Percentiles rank a stretch among this genome's conserved stretches.
phyloP scores from a whole-genome alignment of 1,140 invertebrate genomes.

The Solenopsis invicta region DNA sequence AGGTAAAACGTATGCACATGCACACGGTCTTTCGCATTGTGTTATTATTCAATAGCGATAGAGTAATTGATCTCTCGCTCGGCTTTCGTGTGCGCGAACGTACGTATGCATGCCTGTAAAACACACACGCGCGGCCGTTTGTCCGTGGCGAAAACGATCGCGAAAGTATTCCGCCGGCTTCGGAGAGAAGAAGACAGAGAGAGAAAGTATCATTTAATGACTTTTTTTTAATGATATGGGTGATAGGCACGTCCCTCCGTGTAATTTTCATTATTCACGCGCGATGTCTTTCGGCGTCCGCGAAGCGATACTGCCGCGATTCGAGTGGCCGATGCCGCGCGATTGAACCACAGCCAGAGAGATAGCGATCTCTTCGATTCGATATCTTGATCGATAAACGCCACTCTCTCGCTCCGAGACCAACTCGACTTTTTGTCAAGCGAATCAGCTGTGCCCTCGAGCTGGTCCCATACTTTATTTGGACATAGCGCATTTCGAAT shows the following conservation, averaged over 20 bases:
- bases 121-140: not conserved
- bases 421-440: constrained; percentile 13
- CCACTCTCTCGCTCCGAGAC: not conserved
- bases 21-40: constrained; percentile 65
- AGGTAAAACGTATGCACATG: constrained; percentile 67
- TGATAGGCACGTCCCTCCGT: constrained; percentile 62
- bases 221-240: constrained; percentile 72
- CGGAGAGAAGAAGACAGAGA: constrained; percentile 37
- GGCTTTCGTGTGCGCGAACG: too few relatives aligned
- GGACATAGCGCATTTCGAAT: not conserved
- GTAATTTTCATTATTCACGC: constrained; percentile 74
- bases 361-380: constrained; percentile 41
- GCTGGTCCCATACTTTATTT: not conserved
- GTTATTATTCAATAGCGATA: constrained; percentile 84
- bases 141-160: constrained; percentile 8
- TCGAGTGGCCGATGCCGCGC: constrained; percentile 16
- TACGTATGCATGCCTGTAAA: not conserved
- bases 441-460: not conserved
- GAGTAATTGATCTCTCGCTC: constrained; percentile 84
- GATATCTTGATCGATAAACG: constrained; percentile 51
- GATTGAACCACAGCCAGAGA: constrained; percentile 29
- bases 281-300: constrained; percentile 62
- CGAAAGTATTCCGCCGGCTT: constrained; percentile 13
- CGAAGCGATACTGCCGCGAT: constrained; percentile 27
- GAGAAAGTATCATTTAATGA: constrained; percentile 63